These are phyloP conservation scores for Diarsia mendica DNA, from an alignment of 2,888 invertebrate genomes.

Conservation along the genomic window DNA sequence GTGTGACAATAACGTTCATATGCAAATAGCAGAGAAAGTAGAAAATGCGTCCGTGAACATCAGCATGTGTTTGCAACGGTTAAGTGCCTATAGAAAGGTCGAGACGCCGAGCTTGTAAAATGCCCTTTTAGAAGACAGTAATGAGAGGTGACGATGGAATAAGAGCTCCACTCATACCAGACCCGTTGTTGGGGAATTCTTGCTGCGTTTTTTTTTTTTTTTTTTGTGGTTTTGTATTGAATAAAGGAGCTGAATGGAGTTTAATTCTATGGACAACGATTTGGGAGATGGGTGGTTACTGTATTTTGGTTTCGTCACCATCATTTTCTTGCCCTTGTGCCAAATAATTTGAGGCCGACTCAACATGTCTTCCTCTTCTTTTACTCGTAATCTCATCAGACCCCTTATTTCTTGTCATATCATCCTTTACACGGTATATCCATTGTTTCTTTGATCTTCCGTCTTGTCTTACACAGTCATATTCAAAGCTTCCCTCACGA, in stretches of 20 bases:
- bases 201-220: not conserved
- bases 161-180: constrained; percentile 24
- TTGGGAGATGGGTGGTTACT: not conserved
- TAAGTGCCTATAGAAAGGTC: constrained; percentile 33
- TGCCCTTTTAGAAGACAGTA: constrained; percentile 46
- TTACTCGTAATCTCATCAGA: too few relatives aligned
- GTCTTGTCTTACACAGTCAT: too few relatives aligned
- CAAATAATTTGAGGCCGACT: too few relatives aligned
- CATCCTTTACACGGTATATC: too few relatives aligned
- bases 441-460: too few relatives aligned
- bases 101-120: constrained; percentile 28
- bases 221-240: not conserved
- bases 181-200: not conserved
- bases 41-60: constrained; percentile 32
- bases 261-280: too few relatives aligned
- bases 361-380: too few relatives aligned
- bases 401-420: too few relatives aligned
- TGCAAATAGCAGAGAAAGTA: constrained; percentile 39
- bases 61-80: constrained; percentile 2
- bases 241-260: constrained; percentile 6
- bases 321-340: too few relatives aligned
- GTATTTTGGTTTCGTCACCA: not conserved
- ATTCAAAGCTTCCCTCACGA: too few relatives aligned
- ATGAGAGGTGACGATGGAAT: constrained; percentile 52
- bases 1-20: constrained; percentile 26